A percentile compares a stretch with the other conserved stretches of the same genome.
Conservation (phyloP, 2,888 invertebrate genomes). For the Glomeris marginata region DNA sequence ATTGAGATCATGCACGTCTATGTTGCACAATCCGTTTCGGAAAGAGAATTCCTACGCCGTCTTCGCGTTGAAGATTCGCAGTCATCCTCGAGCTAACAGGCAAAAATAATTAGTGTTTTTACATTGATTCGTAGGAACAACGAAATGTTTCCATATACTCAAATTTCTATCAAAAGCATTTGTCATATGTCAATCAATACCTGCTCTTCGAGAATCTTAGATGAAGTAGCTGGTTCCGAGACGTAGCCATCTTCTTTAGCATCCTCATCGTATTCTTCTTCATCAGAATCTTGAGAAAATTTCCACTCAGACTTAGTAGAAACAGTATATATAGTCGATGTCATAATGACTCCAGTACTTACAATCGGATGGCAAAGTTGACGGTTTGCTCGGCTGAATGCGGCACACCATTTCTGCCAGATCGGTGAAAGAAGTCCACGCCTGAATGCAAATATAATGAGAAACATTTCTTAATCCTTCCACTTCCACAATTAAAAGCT, state of each 20-base stretch:
- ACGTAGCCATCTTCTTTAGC: constrained; percentile 62
- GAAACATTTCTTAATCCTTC: background rate
- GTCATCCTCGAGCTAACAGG: no score
- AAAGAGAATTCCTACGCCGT: no score
- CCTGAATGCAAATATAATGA: background rate
- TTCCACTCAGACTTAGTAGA: no score
- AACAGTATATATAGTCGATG: background rate
- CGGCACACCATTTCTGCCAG: constrained; percentile 85
- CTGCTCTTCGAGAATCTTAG: no score
- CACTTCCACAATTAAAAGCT: background rate
- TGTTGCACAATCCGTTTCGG: no score
- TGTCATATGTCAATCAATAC: no score
- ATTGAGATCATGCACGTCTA: no score
- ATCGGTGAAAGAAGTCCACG: constrained; percentile 51
- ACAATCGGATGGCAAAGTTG: constrained; percentile 11
- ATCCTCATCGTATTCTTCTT: constrained; percentile 46
- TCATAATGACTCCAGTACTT: background rate
- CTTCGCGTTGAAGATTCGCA: no score
- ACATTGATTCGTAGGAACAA: no score
- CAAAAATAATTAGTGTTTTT: no score
- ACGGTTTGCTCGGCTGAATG: constrained; percentile 33
- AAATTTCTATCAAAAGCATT: no score
- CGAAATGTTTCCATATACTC: no score
- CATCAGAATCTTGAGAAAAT: constrained; percentile 23
- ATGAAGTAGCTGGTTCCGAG: constrained; percentile 54